phyloP scores from a whole-genome alignment of 2,113 vertebrate species.

The Marcusenius ussheri region DNA sequence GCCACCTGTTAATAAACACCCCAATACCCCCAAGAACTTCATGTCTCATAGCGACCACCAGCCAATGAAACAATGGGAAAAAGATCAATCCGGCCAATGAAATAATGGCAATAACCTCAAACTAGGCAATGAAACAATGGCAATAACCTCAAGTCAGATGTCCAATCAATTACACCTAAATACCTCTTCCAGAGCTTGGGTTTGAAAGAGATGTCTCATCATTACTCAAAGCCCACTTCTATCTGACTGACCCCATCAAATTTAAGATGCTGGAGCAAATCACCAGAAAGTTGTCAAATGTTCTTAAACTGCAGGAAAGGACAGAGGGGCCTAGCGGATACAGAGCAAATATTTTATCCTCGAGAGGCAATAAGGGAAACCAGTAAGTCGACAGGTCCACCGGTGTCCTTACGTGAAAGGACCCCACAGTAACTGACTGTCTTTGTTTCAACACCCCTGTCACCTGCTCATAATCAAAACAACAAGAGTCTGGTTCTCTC shows the following conservation, averaged over 20 bases:
- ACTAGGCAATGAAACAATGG: conserved; percentile 19
- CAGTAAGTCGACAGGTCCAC: not conserved
- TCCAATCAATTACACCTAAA: not conserved
- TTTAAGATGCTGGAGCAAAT: not conserved
- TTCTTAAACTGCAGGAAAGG: not conserved
- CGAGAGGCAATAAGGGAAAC: not conserved
- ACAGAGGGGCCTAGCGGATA: not conserved
- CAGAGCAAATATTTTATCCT: not conserved
- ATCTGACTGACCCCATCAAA: not conserved
- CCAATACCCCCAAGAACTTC: conserved; percentile 14
- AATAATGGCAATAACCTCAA: conserved; percentile 11
- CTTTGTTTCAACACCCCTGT: not conserved
- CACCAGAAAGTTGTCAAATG: not conserved
- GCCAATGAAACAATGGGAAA: conserved; percentile 13
- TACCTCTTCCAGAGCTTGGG: not conserved
- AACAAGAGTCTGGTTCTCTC: not conserved
- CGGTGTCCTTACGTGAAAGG: not conserved
- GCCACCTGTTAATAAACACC: conserved; percentile 18
- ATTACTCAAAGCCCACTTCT: not conserved
- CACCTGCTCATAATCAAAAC: not conserved
- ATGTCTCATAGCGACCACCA: conserved; percentile 15
- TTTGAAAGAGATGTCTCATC: not conserved
- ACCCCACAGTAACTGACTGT: not conserved
- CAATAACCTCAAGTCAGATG: conserved; percentile 14
- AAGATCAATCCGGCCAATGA: conserved; percentile 26